Percentiles rank a stretch among this genome's conserved stretches.
Conservation (phyloP, 2,888 invertebrate species). For the Ophraella communa region DNA sequence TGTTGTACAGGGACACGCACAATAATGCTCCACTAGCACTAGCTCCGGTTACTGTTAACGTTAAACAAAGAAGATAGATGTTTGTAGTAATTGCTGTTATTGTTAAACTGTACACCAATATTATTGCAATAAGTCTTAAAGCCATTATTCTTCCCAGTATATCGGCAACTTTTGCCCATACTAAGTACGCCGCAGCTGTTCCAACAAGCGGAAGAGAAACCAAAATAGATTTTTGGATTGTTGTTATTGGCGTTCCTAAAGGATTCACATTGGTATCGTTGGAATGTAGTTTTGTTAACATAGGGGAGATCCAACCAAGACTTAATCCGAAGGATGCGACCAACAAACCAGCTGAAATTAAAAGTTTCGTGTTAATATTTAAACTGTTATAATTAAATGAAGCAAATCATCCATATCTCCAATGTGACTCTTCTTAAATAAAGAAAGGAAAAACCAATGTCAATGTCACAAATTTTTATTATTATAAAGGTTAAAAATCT, state of each 20-base stretch:
- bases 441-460: too few species aligned
- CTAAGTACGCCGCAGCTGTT: constrained; percentile 67
- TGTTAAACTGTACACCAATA: constrained; percentile 64
- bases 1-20: constrained; percentile 81
- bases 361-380: neutral
- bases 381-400: neutral
- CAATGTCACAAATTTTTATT: too few species aligned
- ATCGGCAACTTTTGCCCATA: constrained; percentile 70
- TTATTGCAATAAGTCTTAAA: constrained; percentile 68
- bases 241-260: constrained; percentile 47
- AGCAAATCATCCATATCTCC: too few species aligned
- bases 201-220: constrained; percentile 61
- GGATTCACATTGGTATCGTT: constrained; percentile 48
- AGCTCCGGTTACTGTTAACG: constrained; percentile 67
- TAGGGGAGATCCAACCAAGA: constrained; percentile 54
- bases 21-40: constrained; percentile 73
- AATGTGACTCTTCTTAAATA: too few species aligned
- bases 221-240: constrained; percentile 61
- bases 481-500: too few species aligned
- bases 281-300: constrained; percentile 37
- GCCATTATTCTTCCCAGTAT: constrained; percentile 73
- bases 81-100: constrained; percentile 37
- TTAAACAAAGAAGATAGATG: constrained; percentile 58
- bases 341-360: constrained; percentile 17
- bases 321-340: constrained; percentile 15